Conservation (phyloP, 2,888 invertebrate genomes). For the Spilosoma lubricipeda region DNA sequence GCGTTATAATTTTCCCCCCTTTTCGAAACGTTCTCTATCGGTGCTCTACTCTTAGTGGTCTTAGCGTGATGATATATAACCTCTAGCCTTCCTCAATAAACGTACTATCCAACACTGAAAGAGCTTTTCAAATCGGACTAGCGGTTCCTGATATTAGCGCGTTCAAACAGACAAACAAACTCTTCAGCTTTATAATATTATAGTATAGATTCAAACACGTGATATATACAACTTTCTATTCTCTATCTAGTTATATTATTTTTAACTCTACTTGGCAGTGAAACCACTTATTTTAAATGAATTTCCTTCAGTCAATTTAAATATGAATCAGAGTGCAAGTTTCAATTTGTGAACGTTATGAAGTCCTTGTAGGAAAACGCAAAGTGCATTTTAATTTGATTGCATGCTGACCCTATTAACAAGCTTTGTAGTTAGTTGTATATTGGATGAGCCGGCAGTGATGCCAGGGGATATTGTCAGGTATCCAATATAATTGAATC, state of each 20-base stretch:
- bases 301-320: slow-evolving; percentile 28
- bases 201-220: too few species aligned
- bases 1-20: too few species aligned
- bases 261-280: background rate
- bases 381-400: slow-evolving; percentile 53
- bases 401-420: slow-evolving; percentile 14
- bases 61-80: too few species aligned
- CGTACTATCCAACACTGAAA: too few species aligned
- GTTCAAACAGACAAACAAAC: too few species aligned
- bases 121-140: too few species aligned
- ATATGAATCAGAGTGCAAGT: slow-evolving; percentile 29
- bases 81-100: too few species aligned
- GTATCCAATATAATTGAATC: background rate
- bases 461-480: background rate
- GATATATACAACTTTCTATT: too few species aligned
- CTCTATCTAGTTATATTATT: background rate
- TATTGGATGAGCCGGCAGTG: background rate
- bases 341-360: slow-evolving; percentile 29
- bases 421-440: background rate
- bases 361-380: slow-evolving; percentile 25
- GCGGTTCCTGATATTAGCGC: too few species aligned
- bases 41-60: too few species aligned
- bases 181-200: too few species aligned
- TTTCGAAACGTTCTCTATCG: too few species aligned
- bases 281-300: background rate